Conservation (phyloP, 2,113 vertebrate genomes). For the Tragelaphus buxtoni region DNA sequence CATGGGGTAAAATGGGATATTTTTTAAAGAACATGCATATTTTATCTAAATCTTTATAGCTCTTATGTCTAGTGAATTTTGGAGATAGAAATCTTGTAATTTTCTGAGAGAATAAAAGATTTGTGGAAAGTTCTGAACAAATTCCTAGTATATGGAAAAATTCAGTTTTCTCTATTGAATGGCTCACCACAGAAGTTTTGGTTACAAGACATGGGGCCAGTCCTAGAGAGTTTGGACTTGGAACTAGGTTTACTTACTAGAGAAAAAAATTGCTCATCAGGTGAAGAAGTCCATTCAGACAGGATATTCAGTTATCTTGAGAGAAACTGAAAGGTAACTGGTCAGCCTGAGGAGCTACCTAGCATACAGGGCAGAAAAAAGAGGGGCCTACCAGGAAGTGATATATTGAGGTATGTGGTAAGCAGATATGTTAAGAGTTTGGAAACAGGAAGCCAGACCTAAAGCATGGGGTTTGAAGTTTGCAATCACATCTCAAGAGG, state of each 20-base stretch:
- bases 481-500: neutral
- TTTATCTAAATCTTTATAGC: neutral
- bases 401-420: neutral
- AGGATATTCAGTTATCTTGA: neutral
- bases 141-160: neutral
- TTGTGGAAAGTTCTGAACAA: conserved; percentile 25
- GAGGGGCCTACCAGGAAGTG: neutral
- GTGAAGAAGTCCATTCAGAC: neutral
- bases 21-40: neutral
- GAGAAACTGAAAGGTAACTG: neutral
- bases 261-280: neutral
- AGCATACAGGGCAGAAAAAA: neutral
- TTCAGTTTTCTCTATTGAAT: neutral
- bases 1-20: neutral
- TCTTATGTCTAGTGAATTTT: neutral
- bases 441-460: neutral
- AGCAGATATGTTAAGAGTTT: neutral
- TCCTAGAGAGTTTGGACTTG: neutral
- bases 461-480: neutral
- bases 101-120: conserved; percentile 1
- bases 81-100: neutral
- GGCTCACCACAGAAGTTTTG: neutral
- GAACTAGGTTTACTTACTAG: neutral
- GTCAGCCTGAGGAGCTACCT: neutral
- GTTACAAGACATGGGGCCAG: neutral